Evolutionary conservation across 2,888 invertebrate species (phyloP), one percentile per base, ranked within the genome.

Genomic region (Apeira syringaria): DNA sequence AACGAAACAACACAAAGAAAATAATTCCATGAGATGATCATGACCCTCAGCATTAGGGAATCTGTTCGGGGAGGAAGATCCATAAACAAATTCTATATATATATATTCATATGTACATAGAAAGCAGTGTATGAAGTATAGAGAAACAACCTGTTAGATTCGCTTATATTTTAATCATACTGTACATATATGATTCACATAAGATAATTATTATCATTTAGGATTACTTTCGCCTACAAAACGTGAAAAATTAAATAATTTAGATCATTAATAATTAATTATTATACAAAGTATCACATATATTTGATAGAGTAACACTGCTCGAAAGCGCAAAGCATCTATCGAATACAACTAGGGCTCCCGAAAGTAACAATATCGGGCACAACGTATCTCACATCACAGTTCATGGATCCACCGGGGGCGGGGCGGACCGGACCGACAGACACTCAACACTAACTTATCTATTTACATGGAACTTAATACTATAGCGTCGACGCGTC

Each of bases 231-330:
- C 68, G 75, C 78, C 86, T 85, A 85, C 81, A 84, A 20, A 86
- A 86, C 78, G 86, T 88, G 87, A 87, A 89, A 51, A 87, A 87
- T 86, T 86, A 86, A 87, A 89, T 89, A 89, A 89, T 87, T 88
- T 89, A 88, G 82, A 82, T 86, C 69, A 79, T 82, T 85, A 82
- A 80, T 77, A 80, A 77, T n/a, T 86, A 85, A 76, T 83, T 79
- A 84, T 84, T 85, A 86, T 85, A 83, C 72, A 85, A 85, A 86
- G 85, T 88, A 88, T 88, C 88, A 88, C 88, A 88, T 80, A 86
- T 78, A 83, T 84, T 72, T 72, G 85, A 85, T 83, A 85, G 85
- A 84, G 74, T 80, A 76, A 78, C 81, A 77, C 74, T 79, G 83
- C 81, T 75, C 66, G 73, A 61, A 83, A 84, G 84, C 81, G 80